These are phyloP conservation scores for Drosophila nigromelanica DNA, from an alignment of 1,140 invertebrate genomes.

Conservation along the genomic window DNA sequence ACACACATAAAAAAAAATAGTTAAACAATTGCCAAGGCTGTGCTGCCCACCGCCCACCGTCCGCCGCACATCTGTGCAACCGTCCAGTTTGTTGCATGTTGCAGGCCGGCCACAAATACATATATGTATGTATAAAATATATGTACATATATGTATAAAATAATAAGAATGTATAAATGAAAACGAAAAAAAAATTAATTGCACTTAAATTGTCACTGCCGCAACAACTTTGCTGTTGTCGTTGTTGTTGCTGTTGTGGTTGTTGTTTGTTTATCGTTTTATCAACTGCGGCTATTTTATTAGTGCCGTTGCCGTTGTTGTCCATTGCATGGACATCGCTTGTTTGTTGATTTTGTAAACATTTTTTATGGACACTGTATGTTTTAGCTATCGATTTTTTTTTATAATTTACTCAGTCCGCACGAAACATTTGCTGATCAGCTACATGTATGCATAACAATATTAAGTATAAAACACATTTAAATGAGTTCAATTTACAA, in stretches of 20 bases:
- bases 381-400: constrained; percentile 64
- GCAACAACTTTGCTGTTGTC: constrained; percentile 57
- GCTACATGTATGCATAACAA: neutral
- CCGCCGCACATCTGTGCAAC: neutral
- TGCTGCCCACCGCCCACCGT: neutral
- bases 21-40: constrained; percentile 26
- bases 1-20: neutral
- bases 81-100: constrained; percentile 41
- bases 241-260: constrained; percentile 34
- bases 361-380: constrained; percentile 54
- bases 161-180: constrained; percentile 1
- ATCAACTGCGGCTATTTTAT: constrained; percentile 66
- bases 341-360: constrained; percentile 79
- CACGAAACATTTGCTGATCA: constrained; percentile 12
- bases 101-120: constrained; percentile 11
- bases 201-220: constrained; percentile 77
- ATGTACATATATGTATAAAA: neutral
- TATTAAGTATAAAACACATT: neutral
- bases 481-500: neutral
- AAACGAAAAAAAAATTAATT: constrained; percentile 60
- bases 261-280: constrained; percentile 68
- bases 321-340: constrained; percentile 63
- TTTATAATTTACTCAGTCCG: constrained; percentile 15
- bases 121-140: neutral
- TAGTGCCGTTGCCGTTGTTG: constrained; percentile 47